A percentile compares a stretch with the other conserved stretches of the same genome.
phyloP scores from a whole-genome alignment of 2,113 vertebrate genomes.

The Naja naja region DNA sequence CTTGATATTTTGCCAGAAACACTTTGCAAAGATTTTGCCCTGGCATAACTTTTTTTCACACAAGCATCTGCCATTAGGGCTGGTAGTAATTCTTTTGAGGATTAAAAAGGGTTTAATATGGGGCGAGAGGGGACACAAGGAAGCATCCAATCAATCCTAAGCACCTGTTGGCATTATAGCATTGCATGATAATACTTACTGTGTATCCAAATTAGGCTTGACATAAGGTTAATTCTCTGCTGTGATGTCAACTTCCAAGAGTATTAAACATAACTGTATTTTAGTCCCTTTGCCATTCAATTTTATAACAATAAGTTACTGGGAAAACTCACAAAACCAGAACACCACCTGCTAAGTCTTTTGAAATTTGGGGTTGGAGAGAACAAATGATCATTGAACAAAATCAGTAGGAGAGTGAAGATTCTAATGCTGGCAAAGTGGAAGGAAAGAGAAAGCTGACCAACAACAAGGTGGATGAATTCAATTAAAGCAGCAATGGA shows the following conservation, averaged over 20 bases:
- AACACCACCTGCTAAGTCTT: too few species aligned
- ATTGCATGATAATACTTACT: background rate
- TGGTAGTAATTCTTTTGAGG: background rate
- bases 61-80: background rate
- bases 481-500: background rate
- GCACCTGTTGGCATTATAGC: background rate
- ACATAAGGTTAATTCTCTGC: background rate
- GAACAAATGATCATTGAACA: too few species aligned
- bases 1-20: background rate
- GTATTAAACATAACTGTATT: too few species aligned
- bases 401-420: too few species aligned
- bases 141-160: background rate
- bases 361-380: background rate
- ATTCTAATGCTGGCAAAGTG: background rate
- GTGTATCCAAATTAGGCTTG: background rate
- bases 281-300: too few species aligned
- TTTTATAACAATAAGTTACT: too few species aligned
- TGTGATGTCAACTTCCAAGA: background rate
- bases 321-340: too few species aligned
- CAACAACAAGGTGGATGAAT: background rate
- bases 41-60: background rate
- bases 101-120: background rate
- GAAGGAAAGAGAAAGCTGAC: background rate
- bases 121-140: background rate
- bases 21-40: background rate